Evolutionary conservation across 2,113 vertebrate species (phyloP), one percentile per base, ranked within the genome.

Genomic region (Danionella cerebrum): DNA sequence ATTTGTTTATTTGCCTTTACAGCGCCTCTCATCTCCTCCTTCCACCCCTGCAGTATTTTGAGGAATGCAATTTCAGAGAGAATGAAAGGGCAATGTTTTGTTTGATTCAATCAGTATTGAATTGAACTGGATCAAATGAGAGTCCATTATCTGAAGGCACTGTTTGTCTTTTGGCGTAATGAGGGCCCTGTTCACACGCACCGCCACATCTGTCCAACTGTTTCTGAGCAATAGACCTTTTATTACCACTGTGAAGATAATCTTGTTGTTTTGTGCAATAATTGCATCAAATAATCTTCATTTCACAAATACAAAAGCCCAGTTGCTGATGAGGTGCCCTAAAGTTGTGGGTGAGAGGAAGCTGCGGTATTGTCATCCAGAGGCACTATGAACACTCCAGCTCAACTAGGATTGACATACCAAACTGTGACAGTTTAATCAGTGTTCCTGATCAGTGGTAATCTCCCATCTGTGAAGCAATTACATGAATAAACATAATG

Each of bases 21-120:
- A 42, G 70, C 67, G 51, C 9, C 55, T 59, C 51, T 74, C 69
- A 24, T 53, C 39, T 65, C 38, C 16, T 21, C 52, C 5, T 38
- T 48, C 62, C 16, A 22, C 35, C 51, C 59, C 64, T 2, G 48
- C 67, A 78, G 74, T 75, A 72, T 57, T 58, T 75, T 74, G 62
- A 67, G 19, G 70, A 57, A 67, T 66, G 58, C 45, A 66, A 71
- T 74, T 73, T 74, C 41, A 47, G 38, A 41, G 72, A 76, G 73
- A 74, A 72, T 78, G 41, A 67, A 78, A 79, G 79, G 83, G 76
- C 79, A 62, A 67, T 69, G 73, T 50, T 50, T 66, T 67, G 71
- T 80, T 77, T 82, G 80, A 85, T 83, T 83, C 76, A 84, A 83
- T 82, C 78, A 75, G 54, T 22, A 25, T 42, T 73, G 78, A 83